A percentile compares a stretch with the other conserved stretches of the same genome.
Evolutionary conservation across 2,888 invertebrate species (phyloP).

Genomic region (Tipula confusa): DNA sequence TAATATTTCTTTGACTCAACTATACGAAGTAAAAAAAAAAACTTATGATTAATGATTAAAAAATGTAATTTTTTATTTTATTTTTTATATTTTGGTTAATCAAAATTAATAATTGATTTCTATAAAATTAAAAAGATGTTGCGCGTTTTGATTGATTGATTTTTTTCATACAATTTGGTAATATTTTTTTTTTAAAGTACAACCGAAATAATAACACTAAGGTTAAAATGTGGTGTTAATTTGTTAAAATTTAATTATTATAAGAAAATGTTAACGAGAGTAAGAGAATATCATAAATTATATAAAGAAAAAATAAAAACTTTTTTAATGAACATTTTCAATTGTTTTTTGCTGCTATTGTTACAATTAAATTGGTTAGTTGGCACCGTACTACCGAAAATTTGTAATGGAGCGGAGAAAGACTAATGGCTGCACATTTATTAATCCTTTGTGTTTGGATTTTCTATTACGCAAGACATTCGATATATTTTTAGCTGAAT

Average conservation of each 20-base stretch:
- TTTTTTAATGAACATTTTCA: background rate
- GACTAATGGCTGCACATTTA: too few relatives aligned
- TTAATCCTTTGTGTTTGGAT: too few relatives aligned
- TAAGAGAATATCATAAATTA: background rate
- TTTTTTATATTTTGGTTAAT: slow-evolving; percentile 3
- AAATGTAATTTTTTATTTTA: background rate
- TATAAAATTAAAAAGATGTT: background rate
- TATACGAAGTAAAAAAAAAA: background rate
- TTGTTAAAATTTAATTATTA: background rate
- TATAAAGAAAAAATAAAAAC: too few relatives aligned
- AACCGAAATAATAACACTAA: background rate
- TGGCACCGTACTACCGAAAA: too few relatives aligned
- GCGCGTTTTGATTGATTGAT: background rate
- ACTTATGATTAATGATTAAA: slow-evolving; percentile 21
- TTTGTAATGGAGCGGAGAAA: too few relatives aligned
- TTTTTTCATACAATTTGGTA: background rate
- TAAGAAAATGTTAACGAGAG: background rate
- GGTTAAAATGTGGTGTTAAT: background rate
- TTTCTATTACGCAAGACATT: too few relatives aligned
- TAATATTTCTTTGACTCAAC: background rate
- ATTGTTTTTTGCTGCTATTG: background rate
- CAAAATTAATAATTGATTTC: slow-evolving; percentile 25
- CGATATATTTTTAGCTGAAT: too few relatives aligned
- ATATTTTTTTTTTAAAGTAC: too few relatives aligned
- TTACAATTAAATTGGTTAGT: too few relatives aligned